Base-by-base conservation (phyloP, 2,888 invertebrate species). In the Hirtodrosophila confusa region DNA sequence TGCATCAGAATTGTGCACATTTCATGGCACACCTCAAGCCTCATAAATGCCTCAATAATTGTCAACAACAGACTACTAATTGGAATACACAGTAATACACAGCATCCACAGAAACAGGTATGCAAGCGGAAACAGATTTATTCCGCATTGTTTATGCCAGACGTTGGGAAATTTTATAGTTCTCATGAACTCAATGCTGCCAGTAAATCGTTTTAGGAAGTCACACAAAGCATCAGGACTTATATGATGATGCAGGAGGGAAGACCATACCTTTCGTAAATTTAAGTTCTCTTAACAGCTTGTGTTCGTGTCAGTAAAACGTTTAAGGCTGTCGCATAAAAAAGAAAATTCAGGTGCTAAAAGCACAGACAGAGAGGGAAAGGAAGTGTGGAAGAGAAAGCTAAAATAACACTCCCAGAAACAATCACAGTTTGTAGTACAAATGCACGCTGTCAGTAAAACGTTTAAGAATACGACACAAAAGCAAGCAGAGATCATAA, bases 21-120 rank as follows among this genome's bases (percentile, higher is more conserved):
- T 62, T 53, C 31, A 61, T 51, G 56, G 43, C 49, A 60, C 54
- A 67, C 54, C 68, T 55, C 41, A 43, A 24, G 69, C 37, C 41
- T 10, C 61, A 68, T 44, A 43, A 66, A 57, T 66, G 41, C 37
- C 7, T n/a, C 4, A 33, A 27, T 6, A 47, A 64, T 36, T 17
- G 17, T 33, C 39, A 45, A 54, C 50, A 55, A 70, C 45, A 44
- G 29, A 12, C 50, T 33, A 23, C 55, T 55, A 62, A 51, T 56
- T 40, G 27, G 23, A 41, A n/a, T 29, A 44, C 39, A 17, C n/a
- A 11, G 9, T 10, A 41, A 40, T 8, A 8, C 23, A 17, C 36
- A 51, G 35, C 41, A 3, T 8, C 11, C 31, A 33, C 4, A 57
- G 39, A 17, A 43, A 9, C 44, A 33, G 49, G 4, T 17, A 37